Evolutionary conservation across 1,140 invertebrate species (phyloP), one percentile per base, ranked within the genome.

Genomic region (Bombus pascuorum): DNA sequence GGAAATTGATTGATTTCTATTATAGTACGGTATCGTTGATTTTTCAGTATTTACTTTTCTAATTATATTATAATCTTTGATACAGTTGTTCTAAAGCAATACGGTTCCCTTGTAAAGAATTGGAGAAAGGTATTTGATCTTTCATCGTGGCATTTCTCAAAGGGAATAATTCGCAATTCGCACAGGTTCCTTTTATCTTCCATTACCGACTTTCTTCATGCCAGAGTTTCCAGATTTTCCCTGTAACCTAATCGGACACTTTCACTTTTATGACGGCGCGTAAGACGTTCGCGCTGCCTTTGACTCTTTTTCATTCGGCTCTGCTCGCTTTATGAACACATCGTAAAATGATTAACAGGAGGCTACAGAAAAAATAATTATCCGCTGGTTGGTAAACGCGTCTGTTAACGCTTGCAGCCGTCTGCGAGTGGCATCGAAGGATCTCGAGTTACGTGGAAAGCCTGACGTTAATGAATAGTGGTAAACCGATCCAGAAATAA

Each of bases 401-500:
- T 83, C 85, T 81, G 89, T 89, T 81, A 86, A 89, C 87, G 88
- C 76, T 62, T 37, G 75, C 53, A 83, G 83, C 83, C 85, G 87
- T 57, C 84, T 74, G 87, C 65, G 62, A 75, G 34, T 72, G 72
- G 68, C 70, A 62, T 68, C 62, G 88, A 72, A 81, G 71, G 82
- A 87, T 87, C 88, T 88, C 82, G 83, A 79, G 78, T 90, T 90
- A 85, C 88, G 86, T 72, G 89, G 77, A 90, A 90, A 90, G 86
- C 73, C 81, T 79, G 89, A 90, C 89, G 89, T 87, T 90, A 90
- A 90, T 85, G 89, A 90, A 90, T 90, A 90, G 89, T 90, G 81
- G 86, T 90, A 90, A 90, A 90, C 86, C 89, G 89, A 90, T 90
- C 89, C 77, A 87, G 86, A 90, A 90, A 90, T 90, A 90, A 90